Base-by-base conservation (phyloP, 1,140 invertebrate species). In the Tribolium madens region DNA sequence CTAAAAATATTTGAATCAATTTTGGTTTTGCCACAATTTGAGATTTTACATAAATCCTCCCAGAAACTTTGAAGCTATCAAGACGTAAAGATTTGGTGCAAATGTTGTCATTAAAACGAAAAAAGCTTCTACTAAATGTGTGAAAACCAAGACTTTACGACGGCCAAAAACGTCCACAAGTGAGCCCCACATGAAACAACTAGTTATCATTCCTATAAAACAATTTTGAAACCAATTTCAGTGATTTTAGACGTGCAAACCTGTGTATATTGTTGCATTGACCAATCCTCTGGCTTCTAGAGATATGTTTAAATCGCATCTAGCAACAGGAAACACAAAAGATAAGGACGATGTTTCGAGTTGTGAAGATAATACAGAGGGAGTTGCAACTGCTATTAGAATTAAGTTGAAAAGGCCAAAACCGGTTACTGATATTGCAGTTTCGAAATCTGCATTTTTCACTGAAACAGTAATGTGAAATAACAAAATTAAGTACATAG, bases 121-220 rank as follows among this genome's bases (percentile, higher is more conserved):
- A 4, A 95, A 78, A 0, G 90, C 91, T 78, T 95, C 90, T 0
- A 91, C 83, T 10, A 93, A 84, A 81, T 92, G 92, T 0, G 94
- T 93, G 79, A 89, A 90, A 17, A 94, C 86, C 17, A 96, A 87
- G 42, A 95, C 89, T 50, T 89, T 88, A 68, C 89, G 89, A 6
- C 95, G 88, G 0, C 95, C 95, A 21, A 91, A 87, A 0, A 91
- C 91, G 82, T 97, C 95, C 0, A 93, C 92, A 4, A 96, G 81
- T 74, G 92, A 94, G 1, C 95, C 95, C 94, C 94, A 96, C 12
- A 95, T 80, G 81, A 94, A 90, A 0, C 93, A 93, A 50, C 94
- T 94, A 0, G 90, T 87, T 79, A 95, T 91, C 93, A 95, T 95
- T 64, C 94, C 94, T 91, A 83, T 4, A 4, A 26, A 26, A 26